Evolutionary conservation across 2,113 vertebrate genomes (phyloP).

Genomic region (Lophotis ruficrista): DNA sequence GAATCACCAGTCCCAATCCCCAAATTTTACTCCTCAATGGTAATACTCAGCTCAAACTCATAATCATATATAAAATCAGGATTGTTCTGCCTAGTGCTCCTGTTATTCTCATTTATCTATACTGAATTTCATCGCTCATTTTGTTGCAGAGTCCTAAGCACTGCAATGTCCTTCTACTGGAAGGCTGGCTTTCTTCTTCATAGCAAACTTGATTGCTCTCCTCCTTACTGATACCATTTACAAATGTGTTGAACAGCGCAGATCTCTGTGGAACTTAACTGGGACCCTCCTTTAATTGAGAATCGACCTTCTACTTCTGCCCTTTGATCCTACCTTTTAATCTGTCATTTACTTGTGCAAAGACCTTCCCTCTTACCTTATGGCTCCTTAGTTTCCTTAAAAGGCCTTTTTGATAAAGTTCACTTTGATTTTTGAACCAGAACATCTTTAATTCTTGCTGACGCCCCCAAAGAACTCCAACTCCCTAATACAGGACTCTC

Average conservation of each 20-base stretch:
- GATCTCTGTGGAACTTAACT: neutral
- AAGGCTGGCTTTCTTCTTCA: neutral
- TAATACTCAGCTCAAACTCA: neutral
- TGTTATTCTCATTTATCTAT: neutral
- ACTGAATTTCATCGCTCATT: neutral
- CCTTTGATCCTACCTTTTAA: neutral
- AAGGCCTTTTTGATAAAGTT: neutral
- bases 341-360: neutral
- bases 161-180: neutral
- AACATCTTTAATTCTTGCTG: neutral
- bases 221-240: neutral
- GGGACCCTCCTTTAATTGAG: neutral
- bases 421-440: neutral
- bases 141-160: neutral
- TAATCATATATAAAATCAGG: neutral
- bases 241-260: rapidly evolving
- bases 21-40: neutral
- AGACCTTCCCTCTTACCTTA: neutral
- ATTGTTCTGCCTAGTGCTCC: neutral
- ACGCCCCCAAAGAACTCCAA: neutral
- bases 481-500: neutral
- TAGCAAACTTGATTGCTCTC: neutral
- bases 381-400: neutral
- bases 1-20: neutral
- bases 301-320: neutral